Evolutionary conservation across 2,113 vertebrate species (phyloP).

Genomic region (Zeus faber): DNA sequence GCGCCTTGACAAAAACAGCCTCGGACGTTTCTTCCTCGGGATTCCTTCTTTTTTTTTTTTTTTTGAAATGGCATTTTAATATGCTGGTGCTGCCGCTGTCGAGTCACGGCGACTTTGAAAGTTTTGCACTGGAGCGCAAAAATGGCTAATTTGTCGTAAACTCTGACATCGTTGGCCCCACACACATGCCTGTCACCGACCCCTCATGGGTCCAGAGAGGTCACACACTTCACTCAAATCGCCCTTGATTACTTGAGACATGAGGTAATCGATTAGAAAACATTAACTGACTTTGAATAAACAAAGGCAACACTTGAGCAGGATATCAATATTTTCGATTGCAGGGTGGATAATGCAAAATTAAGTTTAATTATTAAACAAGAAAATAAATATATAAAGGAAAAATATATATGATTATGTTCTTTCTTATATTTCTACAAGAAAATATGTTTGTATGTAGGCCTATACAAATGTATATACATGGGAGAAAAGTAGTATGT

Average conservation of each 20-base stretch:
- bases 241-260: constrained; percentile 71
- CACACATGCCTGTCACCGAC: constrained; percentile 52
- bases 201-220: constrained; percentile 58
- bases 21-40: constrained; percentile 30
- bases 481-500: too few relatives aligned
- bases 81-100: constrained; percentile 48
- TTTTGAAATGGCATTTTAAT: constrained; percentile 60
- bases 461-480: too few relatives aligned
- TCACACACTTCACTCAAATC: constrained; percentile 73
- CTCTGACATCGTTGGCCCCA: constrained; percentile 59
- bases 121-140: constrained; percentile 73
- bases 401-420: not conserved
- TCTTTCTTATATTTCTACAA: too few relatives aligned
- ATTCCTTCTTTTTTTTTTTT: too few relatives aligned
- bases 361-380: not conserved
- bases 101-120: constrained; percentile 67
- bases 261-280: constrained; percentile 76
- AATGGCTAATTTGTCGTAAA: constrained; percentile 77
- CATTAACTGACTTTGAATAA: constrained; percentile 70
- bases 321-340: too few relatives aligned
- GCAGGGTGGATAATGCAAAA: too few relatives aligned
- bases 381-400: not conserved
- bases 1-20: constrained; percentile 27
- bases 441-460: too few relatives aligned
- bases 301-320: constrained; percentile 48